A percentile compares a stretch with the other conserved stretches of the same genome.
These are phyloP conservation scores for Grammomys dolichurus DNA, from an alignment of 2,113 vertebrate genomes.

Conservation along the genomic window DNA sequence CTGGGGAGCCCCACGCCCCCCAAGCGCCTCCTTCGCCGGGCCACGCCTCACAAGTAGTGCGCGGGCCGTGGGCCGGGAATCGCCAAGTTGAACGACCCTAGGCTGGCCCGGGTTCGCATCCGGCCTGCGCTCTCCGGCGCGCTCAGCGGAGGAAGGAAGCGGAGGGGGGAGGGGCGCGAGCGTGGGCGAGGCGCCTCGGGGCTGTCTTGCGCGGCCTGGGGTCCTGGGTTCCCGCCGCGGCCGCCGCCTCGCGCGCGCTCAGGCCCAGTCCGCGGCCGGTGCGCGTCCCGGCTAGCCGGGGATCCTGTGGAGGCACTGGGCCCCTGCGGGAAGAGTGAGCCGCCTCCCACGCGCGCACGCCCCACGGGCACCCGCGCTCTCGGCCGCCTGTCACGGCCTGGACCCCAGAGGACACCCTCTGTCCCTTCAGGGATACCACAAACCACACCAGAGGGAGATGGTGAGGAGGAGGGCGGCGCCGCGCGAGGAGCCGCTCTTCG, in stretches of 20 bases:
- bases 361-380: not conserved
- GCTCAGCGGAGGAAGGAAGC: not conserved
- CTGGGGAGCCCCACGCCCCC: conserved; percentile 65
- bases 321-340: not conserved
- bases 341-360: conserved; percentile 3
- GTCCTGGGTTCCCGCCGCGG: not conserved
- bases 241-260: not conserved
- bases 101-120: conserved; percentile 37
- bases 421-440: not conserved
- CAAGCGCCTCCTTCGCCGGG: conserved; percentile 49
- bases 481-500: conserved; percentile 6
- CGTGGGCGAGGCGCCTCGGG: conserved; percentile 8
- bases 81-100: not conserved
- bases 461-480: not conserved
- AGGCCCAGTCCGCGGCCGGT: not conserved
- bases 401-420: not conserved
- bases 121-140: not conserved
- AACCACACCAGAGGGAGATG: not conserved
- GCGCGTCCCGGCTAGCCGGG: not conserved
- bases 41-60: conserved; percentile 40
- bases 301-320: not conserved
- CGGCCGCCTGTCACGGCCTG: not conserved
- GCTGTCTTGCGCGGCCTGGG: not conserved
- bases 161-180: not conserved
- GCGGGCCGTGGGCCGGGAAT: not conserved